Base-by-base conservation (phyloP, 2,113 vertebrate genomes). In the Leucoraja erinaceus region DNA sequence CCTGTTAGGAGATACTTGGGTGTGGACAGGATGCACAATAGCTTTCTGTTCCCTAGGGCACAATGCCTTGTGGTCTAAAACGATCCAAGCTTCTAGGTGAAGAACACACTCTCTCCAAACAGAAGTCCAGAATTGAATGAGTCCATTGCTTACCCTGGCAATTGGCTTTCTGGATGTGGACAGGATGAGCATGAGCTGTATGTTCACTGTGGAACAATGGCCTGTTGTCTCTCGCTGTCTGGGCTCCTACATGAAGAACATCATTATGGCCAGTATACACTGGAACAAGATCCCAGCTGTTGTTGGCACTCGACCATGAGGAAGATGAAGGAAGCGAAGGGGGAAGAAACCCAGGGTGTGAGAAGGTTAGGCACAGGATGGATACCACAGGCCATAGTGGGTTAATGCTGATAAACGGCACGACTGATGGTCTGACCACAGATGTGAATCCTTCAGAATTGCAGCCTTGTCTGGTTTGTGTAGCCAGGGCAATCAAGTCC, bases 391-490 rank as follows among this genome's bases (percentile, higher is more conserved):
- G 56, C 56, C 54, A 28, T 3, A 61, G 56, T 59, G 81, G 59
- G 83, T 63, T 88, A 88, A 88, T 18, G 16, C 16, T 88, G 14
- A 88, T 93, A 70, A 4, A 91, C 14, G 75, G 22, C 91, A 72
- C 93, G 0, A 0, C 93, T 91, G 83, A 78, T 7, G 94, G 54
- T n/a, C 47, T 59, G 93, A 0, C 7, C 76, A 22, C 14, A 93
- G 61, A 9, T 88, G 9, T 93, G 31, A 93, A 94, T 92, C 83
- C 93, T 61, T 90, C 84, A 92, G 38, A 94, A 92, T 5, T 59
- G 9, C 66, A 76, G 66, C 25, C 12, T 93, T 93, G 83, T 88
- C 91, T 91, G 59, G 61, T 93, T 74, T 93, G 2, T 93, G 31
- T 61, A 88, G 12, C 47, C 93, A 12, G n/a, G 93, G 92, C 33